Evolutionary conservation across 92 coral and sea anemone genomes (phyloP).

Genomic region (Pocillopora grandis): DNA sequence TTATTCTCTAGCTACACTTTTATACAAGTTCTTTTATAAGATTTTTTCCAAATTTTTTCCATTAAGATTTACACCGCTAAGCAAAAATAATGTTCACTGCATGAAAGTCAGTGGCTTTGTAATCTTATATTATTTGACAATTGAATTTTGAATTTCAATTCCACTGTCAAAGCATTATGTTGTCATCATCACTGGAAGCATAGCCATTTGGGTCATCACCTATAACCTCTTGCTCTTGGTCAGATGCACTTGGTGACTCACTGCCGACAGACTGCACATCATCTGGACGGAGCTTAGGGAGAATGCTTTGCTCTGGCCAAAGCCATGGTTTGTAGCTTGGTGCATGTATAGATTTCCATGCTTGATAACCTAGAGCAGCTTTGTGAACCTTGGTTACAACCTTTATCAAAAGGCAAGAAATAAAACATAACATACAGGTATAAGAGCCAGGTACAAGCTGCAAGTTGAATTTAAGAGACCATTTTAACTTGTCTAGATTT

Average conservation of each 20-base stretch:
- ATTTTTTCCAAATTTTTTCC: conserved; percentile 1
- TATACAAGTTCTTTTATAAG: background rate
- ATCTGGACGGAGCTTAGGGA: conserved; percentile 69
- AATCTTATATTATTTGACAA: background rate
- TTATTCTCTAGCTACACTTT: conserved; percentile 14
- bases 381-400: conserved; percentile 77
- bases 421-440: background rate
- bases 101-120: conserved; percentile 15
- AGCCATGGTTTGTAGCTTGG: conserved; percentile 95
- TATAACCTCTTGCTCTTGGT: conserved; percentile 62
- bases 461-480: too few relatives aligned
- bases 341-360: conserved; percentile 81
- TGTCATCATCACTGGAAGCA: conserved; percentile 80
- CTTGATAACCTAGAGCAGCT: conserved; percentile 81
- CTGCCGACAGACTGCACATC: conserved; percentile 69
- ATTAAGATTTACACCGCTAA: background rate
- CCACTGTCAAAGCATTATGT: conserved; percentile 46
- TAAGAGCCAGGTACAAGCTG: too few relatives aligned
- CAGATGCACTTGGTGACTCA: conserved; percentile 61
- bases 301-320: conserved; percentile 87
- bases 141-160: background rate
- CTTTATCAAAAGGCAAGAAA: conserved; percentile 36
- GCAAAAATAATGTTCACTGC: conserved; percentile 35
- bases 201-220: conserved; percentile 61
- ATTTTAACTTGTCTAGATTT: too few relatives aligned